Conservation (phyloP, 2,888 invertebrate genomes). For the Erebia epiphron region DNA sequence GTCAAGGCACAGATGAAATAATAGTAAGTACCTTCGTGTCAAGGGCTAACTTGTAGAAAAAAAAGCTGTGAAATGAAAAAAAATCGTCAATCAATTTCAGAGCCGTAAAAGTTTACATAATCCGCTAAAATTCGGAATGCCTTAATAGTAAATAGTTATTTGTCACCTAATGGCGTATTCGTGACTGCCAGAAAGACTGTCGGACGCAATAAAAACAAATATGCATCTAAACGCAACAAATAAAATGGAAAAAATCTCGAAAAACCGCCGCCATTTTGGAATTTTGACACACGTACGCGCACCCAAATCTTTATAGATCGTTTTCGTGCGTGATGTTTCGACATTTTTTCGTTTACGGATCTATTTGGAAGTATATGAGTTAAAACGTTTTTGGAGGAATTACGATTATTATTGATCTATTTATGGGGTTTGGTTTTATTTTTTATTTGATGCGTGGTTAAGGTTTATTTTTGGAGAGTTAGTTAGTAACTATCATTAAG, state of each 20-base stretch:
- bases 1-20: no score
- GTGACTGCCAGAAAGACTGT: slow-evolving; percentile 72
- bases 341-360: slow-evolving; percentile 47
- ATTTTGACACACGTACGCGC: slow-evolving; percentile 57
- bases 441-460: not conserved
- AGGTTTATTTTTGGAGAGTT: no score
- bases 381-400: slow-evolving; percentile 51
- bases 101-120: slow-evolving; percentile 18
- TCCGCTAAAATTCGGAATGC: slow-evolving; percentile 36
- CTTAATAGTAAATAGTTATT: slow-evolving; percentile 47
- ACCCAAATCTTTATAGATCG: slow-evolving; percentile 78
- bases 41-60: not conserved
- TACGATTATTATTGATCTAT: slow-evolving; percentile 56
- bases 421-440: slow-evolving; percentile 40
- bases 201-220: slow-evolving; percentile 79
- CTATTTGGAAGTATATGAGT: slow-evolving; percentile 13
- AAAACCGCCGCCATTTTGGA: slow-evolving; percentile 59
- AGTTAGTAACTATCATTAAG: no score
- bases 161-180: slow-evolving; percentile 66
- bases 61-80: not conserved
- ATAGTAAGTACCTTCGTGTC: no score
- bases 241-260: slow-evolving; percentile 62
- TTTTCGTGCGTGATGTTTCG: slow-evolving; percentile 74
- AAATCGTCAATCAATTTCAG: not conserved
- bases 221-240: slow-evolving; percentile 68